Evolutionary conservation across 2,113 vertebrate genomes (phyloP).

Genomic region (Salvelinus fontinalis): DNA sequence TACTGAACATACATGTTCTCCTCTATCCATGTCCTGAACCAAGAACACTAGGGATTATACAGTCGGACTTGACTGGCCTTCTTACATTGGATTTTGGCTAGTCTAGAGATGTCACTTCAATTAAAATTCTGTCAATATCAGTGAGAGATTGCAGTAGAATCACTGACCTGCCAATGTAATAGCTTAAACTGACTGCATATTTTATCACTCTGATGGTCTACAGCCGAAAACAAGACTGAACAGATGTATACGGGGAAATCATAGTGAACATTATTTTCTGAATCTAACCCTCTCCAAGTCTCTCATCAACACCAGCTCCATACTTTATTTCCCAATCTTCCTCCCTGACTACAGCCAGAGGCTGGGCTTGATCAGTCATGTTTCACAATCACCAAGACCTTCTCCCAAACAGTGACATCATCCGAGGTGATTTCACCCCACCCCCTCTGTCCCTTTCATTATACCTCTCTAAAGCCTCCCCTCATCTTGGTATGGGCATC

Average conservation of each 20-base stretch:
- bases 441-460: conserved; percentile 7
- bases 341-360: not conserved
- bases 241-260: not conserved
- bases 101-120: not conserved
- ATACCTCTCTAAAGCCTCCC: conserved; percentile 16
- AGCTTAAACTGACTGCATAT: not conserved
- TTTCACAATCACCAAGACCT: not conserved
- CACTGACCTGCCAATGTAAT: not conserved
- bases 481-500: conserved; percentile 5
- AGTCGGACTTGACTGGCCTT: not conserved
- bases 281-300: not conserved
- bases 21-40: not conserved
- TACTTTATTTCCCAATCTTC: not conserved
- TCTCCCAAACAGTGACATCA: not conserved
- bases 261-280: not conserved
- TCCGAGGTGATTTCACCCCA: conserved; percentile 6
- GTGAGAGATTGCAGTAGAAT: not conserved
- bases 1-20: not conserved
- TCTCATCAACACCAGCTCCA: not conserved
- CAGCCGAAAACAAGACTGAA: not conserved
- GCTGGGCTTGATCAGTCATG: not conserved
- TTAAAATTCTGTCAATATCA: not conserved
- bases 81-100: not conserved
- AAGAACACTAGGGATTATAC: not conserved
- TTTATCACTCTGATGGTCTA: not conserved